Base-by-base conservation (phyloP, 2,797 vertebrate species). In the Alca torda region DNA sequence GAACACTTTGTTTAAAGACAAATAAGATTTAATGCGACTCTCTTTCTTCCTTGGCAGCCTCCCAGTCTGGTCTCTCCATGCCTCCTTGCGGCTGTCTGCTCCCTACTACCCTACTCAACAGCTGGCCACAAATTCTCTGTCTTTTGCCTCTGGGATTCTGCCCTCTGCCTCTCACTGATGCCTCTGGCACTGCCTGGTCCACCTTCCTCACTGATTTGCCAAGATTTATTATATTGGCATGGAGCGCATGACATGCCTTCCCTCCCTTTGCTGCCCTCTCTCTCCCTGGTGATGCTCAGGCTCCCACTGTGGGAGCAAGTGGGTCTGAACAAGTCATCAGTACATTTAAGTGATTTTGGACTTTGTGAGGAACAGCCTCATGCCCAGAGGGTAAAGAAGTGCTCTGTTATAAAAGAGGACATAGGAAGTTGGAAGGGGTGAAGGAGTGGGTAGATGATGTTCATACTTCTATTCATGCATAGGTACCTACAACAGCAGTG, bases 1-100 rank as follows among this genome's bases (percentile, higher is more conserved):
- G 97, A 95, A 97, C 96, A 97, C 97, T 97, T 97, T 97, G 97
- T 97, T 97, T 97, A 97, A 97, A 97, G 97, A 96, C 95, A 97
- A 97, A 96, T 96, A 97, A 96, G 96, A 96, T 97, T 96, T 96
- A 97, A 95, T 96, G 95, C 1, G 7, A 82, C 92, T 97, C 93
- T 93, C 68, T 86, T 82, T 86, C 81, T 85, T 95, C 79, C 87
- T 95, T 97, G 95, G 97, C 97, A 97, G 92, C 69, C 95, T 95
- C 92, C 94, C 95, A 91, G 89, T 90, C 94, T 96, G 92, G 92
- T 96, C 75, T 91, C 86, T 94, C 87, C 92, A 96, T 95, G 92
- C 81, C 79, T 96, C 89, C 92, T 95, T 93, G 93, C 10, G 30
- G 84, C 89, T 93, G 92, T 79, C 86, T 92, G 57, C 59, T 96